These are phyloP conservation scores for Sebastes oblongus DNA, from an alignment of 2,797 vertebrate species.

Conservation along the genomic window DNA sequence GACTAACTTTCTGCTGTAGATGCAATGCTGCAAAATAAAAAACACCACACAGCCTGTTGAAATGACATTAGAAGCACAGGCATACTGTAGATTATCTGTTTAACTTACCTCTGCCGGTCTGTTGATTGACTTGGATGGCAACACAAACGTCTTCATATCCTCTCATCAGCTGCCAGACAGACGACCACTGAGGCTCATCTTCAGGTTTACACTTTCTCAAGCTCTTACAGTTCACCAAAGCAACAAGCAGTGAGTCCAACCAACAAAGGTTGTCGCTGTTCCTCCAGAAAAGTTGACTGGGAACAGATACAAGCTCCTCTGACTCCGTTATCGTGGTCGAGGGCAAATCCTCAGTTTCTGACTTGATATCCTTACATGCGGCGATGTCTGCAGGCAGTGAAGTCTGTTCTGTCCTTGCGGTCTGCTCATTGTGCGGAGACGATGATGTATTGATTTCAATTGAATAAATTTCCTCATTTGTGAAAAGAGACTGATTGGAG, in stretches of 20 bases:
- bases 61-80: background rate
- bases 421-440: background rate
- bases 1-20: background rate
- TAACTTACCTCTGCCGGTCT: slow-evolving; percentile 68
- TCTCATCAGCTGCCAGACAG: slow-evolving; percentile 80
- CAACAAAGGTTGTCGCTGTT: slow-evolving; percentile 88
- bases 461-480: background rate
- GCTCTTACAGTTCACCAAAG: slow-evolving; percentile 84
- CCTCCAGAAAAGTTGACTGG: slow-evolving; percentile 86
- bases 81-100: background rate
- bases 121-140: slow-evolving; percentile 65
- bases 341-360: background rate
- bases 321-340: background rate
- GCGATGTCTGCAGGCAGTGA: background rate
- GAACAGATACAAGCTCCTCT: slow-evolving; percentile 45
- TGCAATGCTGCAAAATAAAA: background rate
- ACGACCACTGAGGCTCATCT: slow-evolving; percentile 53
- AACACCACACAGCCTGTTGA: background rate
- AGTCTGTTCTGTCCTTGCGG: background rate
- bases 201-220: slow-evolving; percentile 64
- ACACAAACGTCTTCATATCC: slow-evolving; percentile 77
- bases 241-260: slow-evolving; percentile 91
- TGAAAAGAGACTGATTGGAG: background rate
- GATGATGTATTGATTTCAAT: background rate
- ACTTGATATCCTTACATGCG: background rate